Evolutionary conservation across 2,888 invertebrate species (phyloP).

Genomic region (Deroplatys truncata): DNA sequence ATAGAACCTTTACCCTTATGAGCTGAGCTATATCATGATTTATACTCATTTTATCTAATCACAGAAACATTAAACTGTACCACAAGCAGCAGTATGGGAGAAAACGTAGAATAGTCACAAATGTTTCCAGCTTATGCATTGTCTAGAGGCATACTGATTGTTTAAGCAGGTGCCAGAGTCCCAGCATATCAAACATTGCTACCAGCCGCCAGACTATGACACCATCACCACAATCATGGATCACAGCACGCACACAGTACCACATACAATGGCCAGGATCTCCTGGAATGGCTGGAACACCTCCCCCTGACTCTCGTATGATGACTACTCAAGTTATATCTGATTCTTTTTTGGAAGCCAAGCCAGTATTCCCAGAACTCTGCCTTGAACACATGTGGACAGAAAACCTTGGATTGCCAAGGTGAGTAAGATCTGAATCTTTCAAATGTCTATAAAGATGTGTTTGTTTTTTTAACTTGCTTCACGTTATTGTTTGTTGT

Average conservation of each 20-base stretch:
- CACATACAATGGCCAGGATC: not conserved
- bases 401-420: constrained; percentile 54
- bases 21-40: too few relatives aligned
- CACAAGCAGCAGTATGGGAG: too few relatives aligned
- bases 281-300: not conserved
- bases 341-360: constrained; percentile 46
- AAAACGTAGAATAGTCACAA: not conserved
- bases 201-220: not conserved
- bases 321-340: constrained; percentile 12
- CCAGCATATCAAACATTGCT: constrained; percentile 38
- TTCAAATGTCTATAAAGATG: too few relatives aligned
- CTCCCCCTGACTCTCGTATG: constrained; percentile 25
- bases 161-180: constrained; percentile 50
- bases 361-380: constrained; percentile 77
- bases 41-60: too few relatives aligned
- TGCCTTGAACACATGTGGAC: constrained; percentile 90
- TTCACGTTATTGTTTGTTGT: too few relatives aligned
- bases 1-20: too few relatives aligned
- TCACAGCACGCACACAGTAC: not conserved
- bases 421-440: constrained; percentile 36
- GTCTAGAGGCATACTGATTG: not conserved
- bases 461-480: too few relatives aligned
- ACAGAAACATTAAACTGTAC: too few relatives aligned
- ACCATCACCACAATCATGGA: constrained; percentile 5
- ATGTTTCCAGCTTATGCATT: not conserved